Evolutionary conservation across 2,797 vertebrate species (phyloP).

Genomic region (Parauchenoglanis punctatus): DNA sequence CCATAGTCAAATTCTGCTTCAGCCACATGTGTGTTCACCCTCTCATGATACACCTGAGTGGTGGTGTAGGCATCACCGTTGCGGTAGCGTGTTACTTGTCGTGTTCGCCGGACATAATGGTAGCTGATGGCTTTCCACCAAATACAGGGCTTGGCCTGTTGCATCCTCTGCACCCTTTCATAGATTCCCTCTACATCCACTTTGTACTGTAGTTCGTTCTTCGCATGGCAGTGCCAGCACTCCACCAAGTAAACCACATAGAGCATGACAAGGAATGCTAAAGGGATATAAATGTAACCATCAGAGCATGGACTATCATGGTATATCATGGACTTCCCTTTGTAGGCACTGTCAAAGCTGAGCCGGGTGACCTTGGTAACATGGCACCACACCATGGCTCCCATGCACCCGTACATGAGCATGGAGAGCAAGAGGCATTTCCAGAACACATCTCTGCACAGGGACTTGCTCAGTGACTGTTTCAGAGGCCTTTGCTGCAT

Average conservation of each 20-base stretch:
- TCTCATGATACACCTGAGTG: constrained; percentile 90
- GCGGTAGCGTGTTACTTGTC: constrained; percentile 90
- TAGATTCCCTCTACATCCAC: constrained; percentile 74
- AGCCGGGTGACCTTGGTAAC: constrained; percentile 95
- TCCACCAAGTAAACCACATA: constrained; percentile 95
- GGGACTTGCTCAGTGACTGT: constrained; percentile 93
- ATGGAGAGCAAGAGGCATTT: constrained; percentile 94
- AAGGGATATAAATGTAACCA: constrained; percentile 95
- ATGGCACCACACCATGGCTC: constrained; percentile 95
- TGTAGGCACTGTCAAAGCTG: constrained; percentile 93
- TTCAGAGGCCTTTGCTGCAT: constrained; percentile 90
- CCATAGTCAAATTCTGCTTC: constrained; percentile 89
- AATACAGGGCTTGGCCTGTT: constrained; percentile 88
- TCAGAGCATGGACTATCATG: constrained; percentile 97
- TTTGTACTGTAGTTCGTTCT: constrained; percentile 91
- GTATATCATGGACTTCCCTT: constrained; percentile 97
- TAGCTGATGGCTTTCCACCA: constrained; percentile 98
- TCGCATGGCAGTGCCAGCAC: constrained; percentile 97
- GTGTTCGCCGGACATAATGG: constrained; percentile 87
- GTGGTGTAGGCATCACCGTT: constrained; percentile 91
- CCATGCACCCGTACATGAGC: constrained; percentile 97
- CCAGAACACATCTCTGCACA: constrained; percentile 96
- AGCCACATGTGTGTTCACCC: constrained; percentile 89
- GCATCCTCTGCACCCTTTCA: constrained; percentile 85
- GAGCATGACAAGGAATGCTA: constrained; percentile 94